Evolutionary conservation across 2,113 vertebrate genomes (phyloP), one percentile per base, ranked within the genome.

Genomic region (Lophotis ruficrista): DNA sequence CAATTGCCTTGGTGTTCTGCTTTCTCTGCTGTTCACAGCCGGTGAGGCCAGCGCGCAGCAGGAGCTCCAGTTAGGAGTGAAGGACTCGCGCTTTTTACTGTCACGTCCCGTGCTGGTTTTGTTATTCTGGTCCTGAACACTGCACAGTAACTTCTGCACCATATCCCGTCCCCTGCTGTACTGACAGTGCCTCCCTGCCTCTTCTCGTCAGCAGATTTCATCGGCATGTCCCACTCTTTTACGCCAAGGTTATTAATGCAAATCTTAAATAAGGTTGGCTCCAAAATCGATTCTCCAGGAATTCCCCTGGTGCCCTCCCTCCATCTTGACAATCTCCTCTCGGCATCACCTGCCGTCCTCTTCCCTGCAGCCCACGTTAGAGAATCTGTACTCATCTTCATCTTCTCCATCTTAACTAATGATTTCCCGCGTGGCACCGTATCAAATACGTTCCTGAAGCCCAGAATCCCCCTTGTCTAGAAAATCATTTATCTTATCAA

Each of bases 181-280:
- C 14, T 14, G 87, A 75, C 2, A 9, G 4, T 54, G 56, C 89
- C 91, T 89, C 73, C 81, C 77, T 78, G 86, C 89, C 90, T 91
- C 31, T 51, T 66, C 94, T 81, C 84, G 60, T 91, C 89, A 87
- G 94, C 89, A 79, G 51, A 60, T 96, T 96, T 95, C 93, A 95
- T 97, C 95, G 96, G 87, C 89, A 57, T 76, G 72, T 75, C 91
- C 83, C 70, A 33, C 73, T 96, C 93, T 93, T 87, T 94, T 84
- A 91, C 84, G 89, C 77, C 94, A 79, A 91, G 94, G 93, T 96
- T 96, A 94, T 96, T 94, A 96, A 97, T 97, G 93, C 95, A 95
- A 96, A 93, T 94, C 91, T 96, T 96, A 97, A 94, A 85, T 94
- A 96, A 96, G 91, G 89, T 94, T 82, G 89, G 93, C 81, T 96